These are phyloP conservation scores for Spodoptera frugiperda DNA, from an alignment of 1,140 invertebrate genomes.

Conservation along the genomic window DNA sequence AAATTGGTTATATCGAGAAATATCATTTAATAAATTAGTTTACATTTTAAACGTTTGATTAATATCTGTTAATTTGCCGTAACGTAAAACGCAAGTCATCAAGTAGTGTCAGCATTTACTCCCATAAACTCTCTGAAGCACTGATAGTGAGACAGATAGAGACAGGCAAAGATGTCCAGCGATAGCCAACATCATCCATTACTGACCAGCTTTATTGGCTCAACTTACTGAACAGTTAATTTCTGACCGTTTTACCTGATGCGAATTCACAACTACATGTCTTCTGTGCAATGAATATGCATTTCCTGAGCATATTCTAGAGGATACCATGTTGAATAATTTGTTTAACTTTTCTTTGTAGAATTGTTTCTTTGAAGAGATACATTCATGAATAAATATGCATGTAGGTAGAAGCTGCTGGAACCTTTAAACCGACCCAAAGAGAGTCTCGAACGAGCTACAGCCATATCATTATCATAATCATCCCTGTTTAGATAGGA, in stretches of 20 bases:
- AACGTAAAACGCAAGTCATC: neutral
- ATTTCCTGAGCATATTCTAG: conserved; percentile 12
- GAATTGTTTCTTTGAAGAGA: neutral
- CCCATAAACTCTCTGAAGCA: neutral
- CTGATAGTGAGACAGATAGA: conserved; percentile 27
- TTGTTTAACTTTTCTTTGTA: neutral
- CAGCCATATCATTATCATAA: too few relatives aligned
- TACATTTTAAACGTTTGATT: too few relatives aligned
- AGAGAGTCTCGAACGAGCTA: too few relatives aligned
- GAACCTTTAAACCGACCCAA: too few relatives aligned
- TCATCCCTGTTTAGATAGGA: too few relatives aligned
- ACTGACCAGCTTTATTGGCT: conserved; percentile 41
- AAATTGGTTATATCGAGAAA: too few relatives aligned
- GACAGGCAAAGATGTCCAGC: conserved; percentile 28
- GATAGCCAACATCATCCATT: conserved; percentile 55
- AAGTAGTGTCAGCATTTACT: neutral
- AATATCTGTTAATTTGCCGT: too few relatives aligned
- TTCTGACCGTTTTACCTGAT: conserved; percentile 53
- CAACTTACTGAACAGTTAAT: conserved; percentile 51
- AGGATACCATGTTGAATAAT: neutral
- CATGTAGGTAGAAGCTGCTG: too few relatives aligned
- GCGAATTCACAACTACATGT: conserved; percentile 22
- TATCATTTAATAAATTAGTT: too few relatives aligned
- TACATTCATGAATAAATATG: too few relatives aligned
- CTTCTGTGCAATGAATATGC: conserved; percentile 37